phyloP scores from a whole-genome alignment of 2,113 vertebrate genomes.

The Manacus vitellinus region DNA sequence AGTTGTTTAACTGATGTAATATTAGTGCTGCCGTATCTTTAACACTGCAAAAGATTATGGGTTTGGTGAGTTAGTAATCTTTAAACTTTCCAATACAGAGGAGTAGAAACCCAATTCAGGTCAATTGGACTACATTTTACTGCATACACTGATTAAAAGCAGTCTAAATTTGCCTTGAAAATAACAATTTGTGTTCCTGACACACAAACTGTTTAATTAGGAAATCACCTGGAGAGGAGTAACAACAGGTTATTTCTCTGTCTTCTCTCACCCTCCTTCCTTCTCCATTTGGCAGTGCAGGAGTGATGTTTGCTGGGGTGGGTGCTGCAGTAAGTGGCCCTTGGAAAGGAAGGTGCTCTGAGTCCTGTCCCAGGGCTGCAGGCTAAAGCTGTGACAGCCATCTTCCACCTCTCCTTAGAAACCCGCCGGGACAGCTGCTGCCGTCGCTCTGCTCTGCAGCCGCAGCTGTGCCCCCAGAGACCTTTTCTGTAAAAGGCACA shows the following conservation, averaged over 20 bases:
- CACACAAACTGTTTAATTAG: not conserved
- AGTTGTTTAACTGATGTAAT: not conserved
- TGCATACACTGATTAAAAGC: not conserved
- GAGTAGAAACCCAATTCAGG: not conserved
- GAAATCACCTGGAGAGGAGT: not conserved
- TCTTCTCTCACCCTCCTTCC: not conserved
- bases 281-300: not conserved
- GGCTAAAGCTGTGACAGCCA: not conserved
- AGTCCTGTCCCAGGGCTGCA: not conserved
- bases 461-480: constrained; percentile 15
- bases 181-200: not conserved
- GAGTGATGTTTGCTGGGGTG: not conserved
- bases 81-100: not conserved
- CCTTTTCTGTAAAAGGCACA: not conserved
- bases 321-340: not conserved
- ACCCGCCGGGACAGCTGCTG: constrained; percentile 46
- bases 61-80: not conserved
- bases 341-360: not conserved
- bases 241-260: not conserved
- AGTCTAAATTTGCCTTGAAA: not conserved
- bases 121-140: not conserved
- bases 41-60: not conserved
- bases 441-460: constrained; percentile 38
- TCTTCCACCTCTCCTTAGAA: not conserved
- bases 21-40: not conserved